Evolutionary conservation across 2,888 invertebrate genomes (phyloP).

Genomic region (Acleris sparsana): DNA sequence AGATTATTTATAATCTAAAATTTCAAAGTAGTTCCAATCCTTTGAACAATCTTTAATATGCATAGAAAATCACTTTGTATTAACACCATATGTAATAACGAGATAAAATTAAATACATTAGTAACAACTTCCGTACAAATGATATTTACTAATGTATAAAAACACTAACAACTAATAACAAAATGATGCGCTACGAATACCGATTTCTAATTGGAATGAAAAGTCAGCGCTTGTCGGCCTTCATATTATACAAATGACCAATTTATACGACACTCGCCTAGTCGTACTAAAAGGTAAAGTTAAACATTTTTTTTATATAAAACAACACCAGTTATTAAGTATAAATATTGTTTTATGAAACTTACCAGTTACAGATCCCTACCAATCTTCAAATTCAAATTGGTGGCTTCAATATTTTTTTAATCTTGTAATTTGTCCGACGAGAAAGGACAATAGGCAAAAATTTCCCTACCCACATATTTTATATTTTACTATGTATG

Average conservation of each 20-base stretch:
- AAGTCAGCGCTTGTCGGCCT: slow-evolving; percentile 55
- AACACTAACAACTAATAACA: slow-evolving; percentile 17
- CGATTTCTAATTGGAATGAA: slow-evolving; percentile 53
- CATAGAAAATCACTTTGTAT: too few species aligned
- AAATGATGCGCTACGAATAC: slow-evolving; percentile 50
- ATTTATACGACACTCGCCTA: slow-evolving; percentile 15
- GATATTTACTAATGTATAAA: slow-evolving; percentile 21
- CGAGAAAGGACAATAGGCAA: too few species aligned
- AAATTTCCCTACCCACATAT: too few species aligned
- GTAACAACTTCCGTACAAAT: neutral
- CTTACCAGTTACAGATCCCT: too few species aligned
- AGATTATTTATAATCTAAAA: too few species aligned
- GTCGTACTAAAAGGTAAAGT: neutral
- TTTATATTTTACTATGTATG: too few species aligned
- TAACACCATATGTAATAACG: too few species aligned
- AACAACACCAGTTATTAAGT: neutral
- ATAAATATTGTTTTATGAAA: too few species aligned
- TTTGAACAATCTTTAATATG: too few species aligned
- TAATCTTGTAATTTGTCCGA: too few species aligned
- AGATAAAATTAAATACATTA: neutral
- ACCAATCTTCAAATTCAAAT: too few species aligned
- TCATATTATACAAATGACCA: slow-evolving; percentile 51
- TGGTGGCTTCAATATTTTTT: neutral
- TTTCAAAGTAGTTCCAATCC: too few species aligned
- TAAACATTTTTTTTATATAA: neutral